phyloP scores from a whole-genome alignment of 1,140 invertebrate genomes.

The Wiebesia pumilae region DNA sequence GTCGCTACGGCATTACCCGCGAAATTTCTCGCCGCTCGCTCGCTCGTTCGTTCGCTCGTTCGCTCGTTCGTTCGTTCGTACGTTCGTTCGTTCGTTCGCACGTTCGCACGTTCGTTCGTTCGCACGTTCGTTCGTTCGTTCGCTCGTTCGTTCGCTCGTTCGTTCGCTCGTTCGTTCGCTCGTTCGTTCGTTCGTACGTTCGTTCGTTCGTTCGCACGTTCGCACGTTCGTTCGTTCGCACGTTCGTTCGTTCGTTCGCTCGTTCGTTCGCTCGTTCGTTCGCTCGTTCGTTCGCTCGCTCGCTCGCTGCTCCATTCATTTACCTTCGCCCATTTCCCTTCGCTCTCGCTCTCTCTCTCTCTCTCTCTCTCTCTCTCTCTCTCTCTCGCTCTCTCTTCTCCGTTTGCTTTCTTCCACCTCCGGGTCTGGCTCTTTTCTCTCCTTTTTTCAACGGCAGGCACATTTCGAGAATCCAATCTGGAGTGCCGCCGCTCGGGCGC shows the following conservation, averaged over 20 bases:
- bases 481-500: conserved; percentile 2
- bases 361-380: no score
- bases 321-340: no score
- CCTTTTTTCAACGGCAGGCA: background rate
- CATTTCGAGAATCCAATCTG: conserved; percentile 29
- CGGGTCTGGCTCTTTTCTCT: background rate
- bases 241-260: background rate
- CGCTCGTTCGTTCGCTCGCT: background rate
- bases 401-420: background rate
- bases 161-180: background rate
- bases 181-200: background rate
- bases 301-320: no score
- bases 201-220: background rate
- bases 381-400: no score
- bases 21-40: background rate
- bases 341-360: background rate
- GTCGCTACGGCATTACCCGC: conserved; percentile 13
- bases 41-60: background rate
- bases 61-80: background rate
- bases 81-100: no score
- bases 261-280: background rate
- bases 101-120: background rate
- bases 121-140: background rate
- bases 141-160: background rate
- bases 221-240: no score